Evolutionary conservation across 2,888 invertebrate species (phyloP), one percentile per base, ranked within the genome.

Genomic region (Nymphalis c-album): DNA sequence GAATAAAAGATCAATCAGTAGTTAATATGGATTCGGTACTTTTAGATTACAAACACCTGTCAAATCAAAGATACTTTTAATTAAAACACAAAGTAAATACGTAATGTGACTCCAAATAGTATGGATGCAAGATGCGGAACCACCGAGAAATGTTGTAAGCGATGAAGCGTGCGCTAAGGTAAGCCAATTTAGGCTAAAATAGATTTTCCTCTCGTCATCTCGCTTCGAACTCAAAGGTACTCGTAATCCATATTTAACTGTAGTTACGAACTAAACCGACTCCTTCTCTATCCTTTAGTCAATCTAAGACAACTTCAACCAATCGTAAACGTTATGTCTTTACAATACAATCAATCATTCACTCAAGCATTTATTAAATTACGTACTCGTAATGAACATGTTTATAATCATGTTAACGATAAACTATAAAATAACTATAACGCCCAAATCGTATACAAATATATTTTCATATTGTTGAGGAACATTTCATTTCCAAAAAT

Each of bases 21-120:
- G 5, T 31, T 31, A 31, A 31, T 31, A 31, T 31, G 26, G 26
- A 31, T 5, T 31, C 26, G 26, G 26, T 31, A 31, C 26, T 31
- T 26, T 26, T 26, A 5, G 26, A n/a, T n/a, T 26, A 5, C 26
- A 26, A 26, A 5, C 26, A 26, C 5, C 26, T 26, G 26, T 35
- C 7, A 35, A 35, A 8, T 35, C 10, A 8, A 35, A 35, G 0
- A 35, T 35, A 35, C 35, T 35, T 31, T 31, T 5, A 31, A 31
- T 31, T 31, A 31, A 31, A 6, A 31, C 6, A 0, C 26, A 31
- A 31, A 31, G 6, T 6, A 31, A 31, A 31, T 31, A 31, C 26
- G 6, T 31, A 31, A 86, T 86, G 88, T 87, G 87, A 85, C 85
- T 83, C 82, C 85, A 88, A 89, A 88, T 88, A 85, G 82, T 80